Evolutionary conservation across 2,888 invertebrate species (phyloP).

Genomic region (Pediacus dermestoides): DNA sequence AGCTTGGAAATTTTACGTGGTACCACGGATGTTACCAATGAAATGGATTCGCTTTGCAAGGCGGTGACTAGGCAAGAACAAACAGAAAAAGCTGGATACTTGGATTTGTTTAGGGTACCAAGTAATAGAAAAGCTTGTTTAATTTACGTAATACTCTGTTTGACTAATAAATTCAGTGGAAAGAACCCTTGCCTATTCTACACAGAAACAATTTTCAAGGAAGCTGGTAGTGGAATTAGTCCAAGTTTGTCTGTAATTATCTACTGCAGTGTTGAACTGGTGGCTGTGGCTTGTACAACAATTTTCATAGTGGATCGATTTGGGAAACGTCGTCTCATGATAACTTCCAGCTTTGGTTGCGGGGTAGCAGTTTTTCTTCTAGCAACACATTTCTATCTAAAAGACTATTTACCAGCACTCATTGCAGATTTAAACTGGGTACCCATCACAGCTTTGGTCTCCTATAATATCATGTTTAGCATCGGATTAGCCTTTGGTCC

Average conservation of each 20-base stretch:
- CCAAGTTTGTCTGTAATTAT: constrained; percentile 58
- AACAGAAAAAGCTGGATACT: constrained; percentile 49
- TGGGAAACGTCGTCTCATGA: constrained; percentile 61
- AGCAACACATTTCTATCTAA: constrained; percentile 50
- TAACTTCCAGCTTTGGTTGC: constrained; percentile 53
- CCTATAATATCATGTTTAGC: constrained; percentile 53
- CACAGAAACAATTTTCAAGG: constrained; percentile 60
- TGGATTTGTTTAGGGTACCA: constrained; percentile 54
- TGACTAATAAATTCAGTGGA: constrained; percentile 62
- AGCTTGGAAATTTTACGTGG: constrained; percentile 60
- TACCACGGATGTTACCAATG: constrained; percentile 52
- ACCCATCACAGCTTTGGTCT: constrained; percentile 51
- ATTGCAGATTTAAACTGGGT: constrained; percentile 48
- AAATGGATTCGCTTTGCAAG: constrained; percentile 42
- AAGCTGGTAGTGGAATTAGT: constrained; percentile 48
- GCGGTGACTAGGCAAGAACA: constrained; percentile 47
- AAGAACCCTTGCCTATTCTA: constrained; percentile 63
- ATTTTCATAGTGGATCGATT: constrained; percentile 60
- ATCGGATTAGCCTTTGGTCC: constrained; percentile 54
- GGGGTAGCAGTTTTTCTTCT: constrained; percentile 46
- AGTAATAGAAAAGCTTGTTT: constrained; percentile 61
- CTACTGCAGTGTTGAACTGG: constrained; percentile 57
- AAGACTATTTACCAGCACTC: constrained; percentile 39
- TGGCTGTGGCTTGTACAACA: constrained; percentile 51
- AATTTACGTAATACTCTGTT: constrained; percentile 58